phyloP scores from a whole-genome alignment of 2,113 vertebrate species.

The Oreochromis spilurus region DNA sequence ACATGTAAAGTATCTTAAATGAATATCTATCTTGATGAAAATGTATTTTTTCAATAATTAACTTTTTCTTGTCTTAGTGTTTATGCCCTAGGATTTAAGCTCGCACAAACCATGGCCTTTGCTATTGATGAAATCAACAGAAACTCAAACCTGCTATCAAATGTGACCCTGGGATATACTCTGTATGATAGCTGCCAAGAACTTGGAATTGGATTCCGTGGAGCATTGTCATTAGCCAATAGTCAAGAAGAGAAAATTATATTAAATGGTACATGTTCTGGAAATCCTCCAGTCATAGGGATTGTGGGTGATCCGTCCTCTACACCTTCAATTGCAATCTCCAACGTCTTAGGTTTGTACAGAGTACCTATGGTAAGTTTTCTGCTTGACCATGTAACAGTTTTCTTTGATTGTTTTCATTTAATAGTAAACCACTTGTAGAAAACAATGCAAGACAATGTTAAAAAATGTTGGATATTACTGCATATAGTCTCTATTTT shows the following conservation, averaged over 20 bases:
- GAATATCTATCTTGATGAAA: not conserved
- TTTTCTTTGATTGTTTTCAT: not conserved
- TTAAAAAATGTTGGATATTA: no score
- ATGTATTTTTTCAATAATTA: not conserved
- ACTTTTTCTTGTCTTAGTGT: not conserved
- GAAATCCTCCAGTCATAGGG: no score
- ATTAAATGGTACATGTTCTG: no score
- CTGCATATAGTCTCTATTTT: not conserved
- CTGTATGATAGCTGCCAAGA: conserved; percentile 52
- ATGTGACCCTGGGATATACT: conserved; percentile 52
- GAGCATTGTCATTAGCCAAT: conserved; percentile 45
- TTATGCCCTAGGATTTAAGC: conserved; percentile 43
- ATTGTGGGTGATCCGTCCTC: no score
- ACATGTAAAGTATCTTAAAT: not conserved
- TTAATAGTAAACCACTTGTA: not conserved
- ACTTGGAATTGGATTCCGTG: conserved; percentile 51
- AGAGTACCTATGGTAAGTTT: conserved; percentile 47
- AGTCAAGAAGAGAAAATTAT: conserved; percentile 24
- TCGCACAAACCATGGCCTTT: conserved; percentile 61
- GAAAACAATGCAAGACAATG: no score
- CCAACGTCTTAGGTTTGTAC: conserved; percentile 5
- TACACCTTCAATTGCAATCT: no score
- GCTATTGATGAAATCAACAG: conserved; percentile 65
- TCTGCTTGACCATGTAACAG: not conserved
- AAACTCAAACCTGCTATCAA: conserved; percentile 50